A percentile compares a stretch with the other conserved stretches of the same genome.
Evolutionary conservation across 2,797 vertebrate species (phyloP).

Genomic region (Gymnothorax reevesii): DNA sequence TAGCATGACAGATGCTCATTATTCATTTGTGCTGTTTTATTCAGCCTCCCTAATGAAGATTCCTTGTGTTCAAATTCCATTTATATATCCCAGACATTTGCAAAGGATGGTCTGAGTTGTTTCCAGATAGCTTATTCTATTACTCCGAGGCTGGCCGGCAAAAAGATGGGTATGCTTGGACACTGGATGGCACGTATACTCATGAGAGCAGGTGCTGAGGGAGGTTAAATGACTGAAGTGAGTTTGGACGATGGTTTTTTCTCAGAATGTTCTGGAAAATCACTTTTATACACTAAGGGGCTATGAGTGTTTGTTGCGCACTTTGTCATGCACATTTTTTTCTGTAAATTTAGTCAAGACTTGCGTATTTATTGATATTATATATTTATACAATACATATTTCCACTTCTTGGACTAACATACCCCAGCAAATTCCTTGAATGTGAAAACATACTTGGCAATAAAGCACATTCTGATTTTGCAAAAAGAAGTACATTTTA

Average conservation of each 20-base stretch:
- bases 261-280: neutral
- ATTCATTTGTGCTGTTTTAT: neutral
- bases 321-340: no score
- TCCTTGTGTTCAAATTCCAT: no score
- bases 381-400: no score
- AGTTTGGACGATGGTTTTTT: neutral
- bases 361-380: no score
- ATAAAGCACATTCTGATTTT: no score
- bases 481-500: no score
- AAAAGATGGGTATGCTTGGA: neutral
- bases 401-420: no score
- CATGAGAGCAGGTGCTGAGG: neutral
- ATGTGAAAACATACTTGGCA: no score
- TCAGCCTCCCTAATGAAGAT: neutral
- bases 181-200: conserved; percentile 6
- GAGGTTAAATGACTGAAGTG: conserved; percentile 1
- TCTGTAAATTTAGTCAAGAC: no score
- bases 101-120: neutral
- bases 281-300: neutral
- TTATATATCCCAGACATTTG: neutral
- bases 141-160: neutral
- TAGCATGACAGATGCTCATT: neutral
- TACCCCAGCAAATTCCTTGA: no score
- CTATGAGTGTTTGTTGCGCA: no score
- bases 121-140: neutral